A percentile compares a stretch with the other conserved stretches of the same genome.
These are phyloP conservation scores for Oxytorus armatus DNA, from an alignment of 2,888 invertebrate species.

Conservation along the genomic window DNA sequence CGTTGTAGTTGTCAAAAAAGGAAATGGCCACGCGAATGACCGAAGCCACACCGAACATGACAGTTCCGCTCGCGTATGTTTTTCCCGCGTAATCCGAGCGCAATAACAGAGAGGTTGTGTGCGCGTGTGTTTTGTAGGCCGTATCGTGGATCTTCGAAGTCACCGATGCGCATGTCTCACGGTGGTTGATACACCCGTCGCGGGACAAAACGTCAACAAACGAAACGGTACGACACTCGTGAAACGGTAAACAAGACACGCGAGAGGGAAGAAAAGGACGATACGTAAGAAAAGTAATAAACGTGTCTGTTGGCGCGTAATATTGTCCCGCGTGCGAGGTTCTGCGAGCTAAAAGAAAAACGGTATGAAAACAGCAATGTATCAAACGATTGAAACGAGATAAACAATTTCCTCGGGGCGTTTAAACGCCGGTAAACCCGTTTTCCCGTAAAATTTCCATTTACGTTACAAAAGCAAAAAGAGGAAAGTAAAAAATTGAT, in stretches of 20 bases:
- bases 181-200: too few relatives aligned
- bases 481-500: not conserved
- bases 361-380: too few relatives aligned
- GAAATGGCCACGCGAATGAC: slow-evolving; percentile 11
- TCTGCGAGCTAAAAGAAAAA: not conserved
- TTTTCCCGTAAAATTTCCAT: too few relatives aligned
- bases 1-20: slow-evolving; percentile 47
- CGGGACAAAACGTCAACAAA: slow-evolving; percentile 66
- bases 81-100: slow-evolving; percentile 66
- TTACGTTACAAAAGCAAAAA: not conserved
- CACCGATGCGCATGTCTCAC: too few relatives aligned
- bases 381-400: not conserved
- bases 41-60: slow-evolving; percentile 39
- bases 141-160: too few relatives aligned
- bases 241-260: too few relatives aligned
- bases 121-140: not conserved
- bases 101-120: slow-evolving; percentile 51
- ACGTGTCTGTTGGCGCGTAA: not conserved
- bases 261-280: slow-evolving; percentile 2
- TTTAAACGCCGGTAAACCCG: too few relatives aligned
- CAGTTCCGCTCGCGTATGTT: slow-evolving; percentile 29
- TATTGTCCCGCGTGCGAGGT: slow-evolving; percentile 9
- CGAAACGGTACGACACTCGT: slow-evolving; percentile 37
- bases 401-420: too few relatives aligned
- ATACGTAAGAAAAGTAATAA: slow-evolving; percentile 12